These are phyloP conservation scores for Scrobipalpa costella DNA, from an alignment of 2,888 invertebrate genomes.

Conservation along the genomic window DNA sequence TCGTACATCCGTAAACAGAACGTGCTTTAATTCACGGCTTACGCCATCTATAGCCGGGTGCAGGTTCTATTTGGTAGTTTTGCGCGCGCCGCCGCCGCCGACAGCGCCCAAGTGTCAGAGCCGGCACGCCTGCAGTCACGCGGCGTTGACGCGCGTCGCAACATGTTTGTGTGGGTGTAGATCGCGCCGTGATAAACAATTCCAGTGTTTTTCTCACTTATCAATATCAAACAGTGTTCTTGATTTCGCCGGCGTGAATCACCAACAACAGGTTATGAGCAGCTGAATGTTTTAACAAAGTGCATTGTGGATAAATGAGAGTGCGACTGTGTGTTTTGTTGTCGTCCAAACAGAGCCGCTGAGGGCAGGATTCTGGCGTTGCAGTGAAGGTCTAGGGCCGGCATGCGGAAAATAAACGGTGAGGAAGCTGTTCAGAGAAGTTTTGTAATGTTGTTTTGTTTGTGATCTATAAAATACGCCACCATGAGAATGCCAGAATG, in stretches of 20 bases:
- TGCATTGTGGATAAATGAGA: conserved; percentile 61
- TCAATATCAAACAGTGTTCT: conserved; percentile 59
- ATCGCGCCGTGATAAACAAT: conserved; percentile 72
- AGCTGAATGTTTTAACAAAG: conserved; percentile 49
- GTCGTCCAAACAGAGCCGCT: conserved; percentile 60
- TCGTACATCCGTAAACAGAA: conserved; percentile 23
- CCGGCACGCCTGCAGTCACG: conserved; percentile 78
- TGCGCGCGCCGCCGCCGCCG: conserved; percentile 42
- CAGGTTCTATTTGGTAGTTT: conserved; percentile 42
- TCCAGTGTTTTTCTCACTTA: conserved; percentile 67
- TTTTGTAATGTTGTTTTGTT: too few species aligned
- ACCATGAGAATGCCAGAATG: conserved; percentile 36
- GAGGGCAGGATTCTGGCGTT: conserved; percentile 73
- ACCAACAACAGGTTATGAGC: conserved; percentile 40
- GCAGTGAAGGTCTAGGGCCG: conserved; percentile 71
- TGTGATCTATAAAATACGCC: conserved; percentile 34
- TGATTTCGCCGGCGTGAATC: conserved; percentile 47
- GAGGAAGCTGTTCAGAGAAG: conserved; percentile 45
- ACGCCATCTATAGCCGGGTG: conserved; percentile 59
- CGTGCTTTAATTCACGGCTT: conserved; percentile 26
- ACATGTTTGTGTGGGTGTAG: conserved; percentile 74
- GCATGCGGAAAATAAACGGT: conserved; percentile 80
- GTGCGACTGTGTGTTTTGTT: conserved; percentile 74
- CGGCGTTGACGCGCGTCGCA: conserved; percentile 78
- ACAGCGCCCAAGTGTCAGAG: conserved; percentile 73